Base-by-base conservation (phyloP, 2,113 vertebrate species). In the Cebus imitator region DNA sequence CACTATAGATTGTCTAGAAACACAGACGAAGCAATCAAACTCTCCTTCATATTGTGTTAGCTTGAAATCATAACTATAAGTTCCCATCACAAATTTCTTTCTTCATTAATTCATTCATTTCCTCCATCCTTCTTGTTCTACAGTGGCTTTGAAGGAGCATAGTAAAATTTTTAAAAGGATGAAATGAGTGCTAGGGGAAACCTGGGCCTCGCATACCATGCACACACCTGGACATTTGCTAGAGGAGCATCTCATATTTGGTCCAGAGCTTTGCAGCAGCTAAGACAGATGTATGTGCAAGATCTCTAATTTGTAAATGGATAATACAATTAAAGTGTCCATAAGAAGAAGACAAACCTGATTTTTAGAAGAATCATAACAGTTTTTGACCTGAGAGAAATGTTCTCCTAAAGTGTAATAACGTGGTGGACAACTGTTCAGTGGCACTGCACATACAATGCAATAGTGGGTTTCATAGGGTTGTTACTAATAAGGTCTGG, bases 1-100 rank as follows among this genome's bases (percentile, higher is more conserved):
- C 85, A 91, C 20, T 75, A 4, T 40, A 83, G 87, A 70, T 80
- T 84, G n/a, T 80, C 68, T 72, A 78, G 55, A 84, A 95, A 95
- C 84, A 76, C 43, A 93, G 55, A 81, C 25, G 7, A 83, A 95
- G 16, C 30, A 45, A 88, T 25, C 82, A 95, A 87, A 80, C 20
- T 85, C 25, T 37, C 37, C 21, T 72, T 27, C 8, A 64, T 52
- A 86, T 7, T 85, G 40, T 32, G 43, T n/a, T 94, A 40, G 50
- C 87, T 35, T 82, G 23, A 91, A 89, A 52, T 88, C 55, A 73
- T 37, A 91, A 45, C 48, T 32, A 23, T 66, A 37, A 52, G 4
- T 90, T 94, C 18, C 21, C 35, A 86, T 45, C 8, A 87, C 9
- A 37, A 50, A 75, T 75, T 16, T 75, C 72, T 84, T 37, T 52